Evolutionary conservation across 2,888 invertebrate species (phyloP).

Genomic region (Cyrtodaria siliqua): DNA sequence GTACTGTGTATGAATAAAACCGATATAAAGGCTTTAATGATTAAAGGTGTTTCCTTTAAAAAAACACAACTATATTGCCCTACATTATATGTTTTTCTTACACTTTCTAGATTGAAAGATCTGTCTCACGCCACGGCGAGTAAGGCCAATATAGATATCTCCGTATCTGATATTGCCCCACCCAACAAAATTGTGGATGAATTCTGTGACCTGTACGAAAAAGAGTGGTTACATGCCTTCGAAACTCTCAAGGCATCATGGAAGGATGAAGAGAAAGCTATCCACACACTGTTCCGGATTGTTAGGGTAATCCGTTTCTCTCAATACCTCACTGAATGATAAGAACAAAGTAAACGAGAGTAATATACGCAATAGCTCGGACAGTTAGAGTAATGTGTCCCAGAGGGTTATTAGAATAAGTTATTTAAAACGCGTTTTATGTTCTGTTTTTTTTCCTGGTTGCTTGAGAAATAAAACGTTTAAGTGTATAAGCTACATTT

Average conservation of each 20-base stretch:
- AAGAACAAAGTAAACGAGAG: too few relatives aligned
- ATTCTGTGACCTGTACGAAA: conserved; percentile 54
- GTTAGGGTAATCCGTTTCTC: conserved; percentile 53
- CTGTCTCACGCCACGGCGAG: neutral
- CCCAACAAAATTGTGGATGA: conserved; percentile 45
- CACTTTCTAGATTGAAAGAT: conserved; percentile 4
- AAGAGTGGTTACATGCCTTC: conserved; percentile 50
- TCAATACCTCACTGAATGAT: neutral
- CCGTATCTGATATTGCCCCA: conserved; percentile 40
- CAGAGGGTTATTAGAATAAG: too few relatives aligned
- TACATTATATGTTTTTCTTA: too few relatives aligned
- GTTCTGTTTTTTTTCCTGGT: neutral
- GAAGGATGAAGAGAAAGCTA: conserved; percentile 39
- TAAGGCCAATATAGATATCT: conserved; percentile 9
- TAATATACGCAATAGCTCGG: too few relatives aligned
- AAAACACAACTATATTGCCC: too few relatives aligned
- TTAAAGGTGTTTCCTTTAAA: too few relatives aligned
- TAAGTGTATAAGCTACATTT: too few relatives aligned
- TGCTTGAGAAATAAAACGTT: neutral
- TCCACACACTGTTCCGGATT: conserved; percentile 44
- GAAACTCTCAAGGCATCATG: conserved; percentile 43
- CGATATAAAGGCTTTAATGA: too few relatives aligned
- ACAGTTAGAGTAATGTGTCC: too few relatives aligned
- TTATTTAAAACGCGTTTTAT: too few relatives aligned
- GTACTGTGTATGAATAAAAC: too few relatives aligned